Base-by-base conservation (phyloP, 2,888 invertebrate species). In the Patella pellucida region DNA sequence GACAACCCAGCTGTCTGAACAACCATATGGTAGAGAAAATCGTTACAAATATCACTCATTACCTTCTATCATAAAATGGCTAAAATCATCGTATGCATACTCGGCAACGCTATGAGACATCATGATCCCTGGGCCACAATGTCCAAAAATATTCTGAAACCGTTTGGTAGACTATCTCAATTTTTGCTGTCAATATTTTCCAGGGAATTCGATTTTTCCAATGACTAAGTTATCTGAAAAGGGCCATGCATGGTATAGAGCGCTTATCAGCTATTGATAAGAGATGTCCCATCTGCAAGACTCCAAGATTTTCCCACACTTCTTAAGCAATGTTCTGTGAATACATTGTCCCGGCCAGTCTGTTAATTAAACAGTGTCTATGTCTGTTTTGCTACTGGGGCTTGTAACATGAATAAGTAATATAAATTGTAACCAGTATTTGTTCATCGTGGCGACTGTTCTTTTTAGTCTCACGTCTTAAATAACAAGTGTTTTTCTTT, bases 221-320 rank as follows among this genome's bases (percentile, higher is more conserved):
- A 71, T 71, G 72, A 70, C 69, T 50, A 74, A 67, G 76, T 74
- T 78, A 75, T 75, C 76, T 76, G 74, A 62, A 75, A 78, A 75
- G 72, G 77, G 75, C 77, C 62, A 77, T 52, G 76, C 74, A 68
- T 75, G 52, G 68, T 31, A 68, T 52, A 52, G 71, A 51, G 69
- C 74, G 76, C 74, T 76, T 77, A 77, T 77, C 79, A 74, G 76
- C 69, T 79, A 79, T 79, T 77, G 77, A 79, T 77, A 79, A 77
- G 73, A 52, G 69, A 77, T 68, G 70, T 52, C 50, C 75, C 82
- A 82, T 76, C 79, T 80, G 82, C 56, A 69, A 72, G 62, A 72
- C 52, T 52, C 68, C 50, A 62, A 56, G 70, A 79, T 78, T 76
- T 82, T 82, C 82, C 81, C 82, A 82, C 82, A 78, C 73, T 67